Evolutionary conservation across 2,888 invertebrate genomes (phyloP), one percentile per base, ranked within the genome.

Genomic region (Ceramica pisi): DNA sequence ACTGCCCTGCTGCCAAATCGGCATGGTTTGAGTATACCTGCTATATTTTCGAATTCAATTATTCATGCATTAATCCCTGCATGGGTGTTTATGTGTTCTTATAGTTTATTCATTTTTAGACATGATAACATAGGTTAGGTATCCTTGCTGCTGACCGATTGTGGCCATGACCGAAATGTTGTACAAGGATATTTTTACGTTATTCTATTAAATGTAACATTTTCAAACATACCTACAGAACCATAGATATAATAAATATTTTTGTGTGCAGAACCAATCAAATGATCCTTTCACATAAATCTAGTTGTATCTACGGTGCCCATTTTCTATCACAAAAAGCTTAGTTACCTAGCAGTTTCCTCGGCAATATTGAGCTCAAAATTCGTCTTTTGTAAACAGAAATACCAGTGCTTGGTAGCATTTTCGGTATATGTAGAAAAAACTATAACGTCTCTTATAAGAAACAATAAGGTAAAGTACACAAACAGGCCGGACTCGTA

Each of bases 401-500:
- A 48, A 48, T 21, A 51, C 51, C 8, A 48, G 50, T 50, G 23
- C n/a, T 53, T 48, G n/a, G 38, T 59, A 41, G 41, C 41, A 41
- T 59, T 21, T 23, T 59, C 4, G 2, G 21, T 31, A 3, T 26
- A 31, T 16, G 57, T 31, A 56, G 5, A 46, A 31, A 16, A 35
- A 66, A 66, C 65, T 66, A 23, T 35, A 16, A 64, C 41, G 31
- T 8, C 9, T 46, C 16, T 19, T 8, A 21, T 35, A 59, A 21
- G 26, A 69, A 59, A 73, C 70, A 77, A 80, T 77, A 75, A 73
- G 56, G 50, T 59, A 63, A 82, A 75, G 64, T 64, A 76, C 60
- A 56, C 62, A 56, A 48, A 46, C 55, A 64, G 51, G 65, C 67
- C 53, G 67, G 38, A 71, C 74, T 82, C 82, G 80, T 84, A 83